These are phyloP conservation scores for Thereva unica DNA, from an alignment of 2,888 invertebrate species.

Conservation along the genomic window DNA sequence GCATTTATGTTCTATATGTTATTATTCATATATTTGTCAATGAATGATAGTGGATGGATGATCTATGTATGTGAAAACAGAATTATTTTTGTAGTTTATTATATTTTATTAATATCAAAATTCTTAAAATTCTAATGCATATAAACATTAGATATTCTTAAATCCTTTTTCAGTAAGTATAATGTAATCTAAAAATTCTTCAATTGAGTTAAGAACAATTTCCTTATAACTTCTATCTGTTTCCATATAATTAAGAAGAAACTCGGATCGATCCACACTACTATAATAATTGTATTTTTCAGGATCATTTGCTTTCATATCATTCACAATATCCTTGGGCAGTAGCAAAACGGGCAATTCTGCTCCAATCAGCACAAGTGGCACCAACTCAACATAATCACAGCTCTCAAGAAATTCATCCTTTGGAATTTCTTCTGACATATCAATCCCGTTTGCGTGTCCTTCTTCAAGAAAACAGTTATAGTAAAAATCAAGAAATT, in stretches of 20 bases:
- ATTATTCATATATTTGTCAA: no score
- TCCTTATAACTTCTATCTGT: conserved; percentile 52
- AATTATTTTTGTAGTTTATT: no score
- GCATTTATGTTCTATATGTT: no score
- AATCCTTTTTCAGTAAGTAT: neutral
- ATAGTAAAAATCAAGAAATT: conserved; percentile 59
- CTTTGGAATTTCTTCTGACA: conserved; percentile 49
- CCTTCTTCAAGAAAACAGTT: conserved; percentile 48
- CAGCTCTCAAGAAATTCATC: conserved; percentile 53
- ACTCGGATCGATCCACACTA: conserved; percentile 55
- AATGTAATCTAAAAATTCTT: conserved; percentile 48
- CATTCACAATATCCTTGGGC: conserved; percentile 50
- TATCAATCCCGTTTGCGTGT: conserved; percentile 44
- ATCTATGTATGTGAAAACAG: no score
- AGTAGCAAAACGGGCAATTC: conserved; percentile 56
- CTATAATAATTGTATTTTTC: conserved; percentile 55
- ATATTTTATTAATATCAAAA: no score
- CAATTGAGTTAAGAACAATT: conserved; percentile 49
- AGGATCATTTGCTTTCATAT: conserved; percentile 51
- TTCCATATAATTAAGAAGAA: conserved; percentile 52
- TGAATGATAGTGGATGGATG: no score
- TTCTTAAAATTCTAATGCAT: no score
- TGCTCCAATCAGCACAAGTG: conserved; percentile 52
- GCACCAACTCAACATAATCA: conserved; percentile 50
- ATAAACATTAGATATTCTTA: neutral